Percentiles rank a stretch among this genome's conserved stretches.
These are phyloP conservation scores for Mesoligia furuncula DNA, from an alignment of 2,888 invertebrate genomes.

Conservation along the genomic window DNA sequence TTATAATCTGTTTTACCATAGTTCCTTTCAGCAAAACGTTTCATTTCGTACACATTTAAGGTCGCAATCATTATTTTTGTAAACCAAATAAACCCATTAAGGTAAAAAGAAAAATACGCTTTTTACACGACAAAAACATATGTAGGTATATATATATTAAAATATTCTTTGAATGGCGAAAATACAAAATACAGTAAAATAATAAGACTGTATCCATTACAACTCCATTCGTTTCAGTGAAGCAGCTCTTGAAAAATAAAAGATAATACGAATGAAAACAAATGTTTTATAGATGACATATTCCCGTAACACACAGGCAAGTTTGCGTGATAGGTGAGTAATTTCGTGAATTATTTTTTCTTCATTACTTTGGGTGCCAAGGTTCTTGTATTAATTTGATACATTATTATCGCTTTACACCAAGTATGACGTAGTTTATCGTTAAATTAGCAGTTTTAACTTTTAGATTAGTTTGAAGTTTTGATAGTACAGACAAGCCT, in stretches of 20 bases:
- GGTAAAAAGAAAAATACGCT: neutral
- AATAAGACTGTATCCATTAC: neutral
- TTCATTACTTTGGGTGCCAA: constrained; percentile 50
- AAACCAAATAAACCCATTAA: neutral
- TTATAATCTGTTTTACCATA: neutral
- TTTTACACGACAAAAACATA: neutral
- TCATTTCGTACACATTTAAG: neutral
- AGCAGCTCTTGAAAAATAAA: constrained; percentile 22
- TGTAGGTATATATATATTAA: neutral
- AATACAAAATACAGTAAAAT: neutral
- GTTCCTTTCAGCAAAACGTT: neutral
- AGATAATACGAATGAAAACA: constrained; percentile 4
- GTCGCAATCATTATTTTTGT: neutral
- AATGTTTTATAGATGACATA: constrained; percentile 27
- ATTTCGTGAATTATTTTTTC: constrained; percentile 51
- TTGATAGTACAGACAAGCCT: neutral
- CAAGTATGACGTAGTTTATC: constrained; percentile 4
- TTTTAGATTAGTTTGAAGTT: neutral
- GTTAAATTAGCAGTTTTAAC: neutral
- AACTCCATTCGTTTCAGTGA: neutral
- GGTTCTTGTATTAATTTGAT: constrained; percentile 41
- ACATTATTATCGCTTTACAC: constrained; percentile 35
- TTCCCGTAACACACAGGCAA: constrained; percentile 9
- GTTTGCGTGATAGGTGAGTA: constrained; percentile 60
- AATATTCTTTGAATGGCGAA: neutral